Percentiles rank a stretch among this genome's conserved stretches.
phyloP scores from a whole-genome alignment of 2,888 invertebrate genomes.

The Graphium colonna region DNA sequence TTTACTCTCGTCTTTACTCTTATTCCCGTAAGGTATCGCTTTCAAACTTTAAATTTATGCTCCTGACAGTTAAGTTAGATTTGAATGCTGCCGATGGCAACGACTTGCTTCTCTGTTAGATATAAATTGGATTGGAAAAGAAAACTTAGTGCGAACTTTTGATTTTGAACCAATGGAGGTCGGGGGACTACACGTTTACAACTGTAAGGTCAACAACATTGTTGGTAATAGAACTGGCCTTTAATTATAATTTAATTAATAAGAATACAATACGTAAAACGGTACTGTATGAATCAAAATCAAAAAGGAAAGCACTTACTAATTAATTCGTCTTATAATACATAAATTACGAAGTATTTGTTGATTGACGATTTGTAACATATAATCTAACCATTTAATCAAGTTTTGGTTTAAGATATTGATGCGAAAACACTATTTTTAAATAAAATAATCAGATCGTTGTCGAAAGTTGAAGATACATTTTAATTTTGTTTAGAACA shows the following conservation, averaged over 20 bases:
- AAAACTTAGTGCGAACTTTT: slow-evolving; percentile 11
- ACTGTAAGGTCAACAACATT: neutral
- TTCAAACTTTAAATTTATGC: slow-evolving; percentile 22
- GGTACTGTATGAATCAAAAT: too few relatives aligned
- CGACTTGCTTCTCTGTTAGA: slow-evolving; percentile 4
- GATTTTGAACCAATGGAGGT: slow-evolving; percentile 3
- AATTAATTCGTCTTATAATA: too few relatives aligned
- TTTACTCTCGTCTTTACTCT: neutral
- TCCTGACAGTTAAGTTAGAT: slow-evolving; percentile 11
- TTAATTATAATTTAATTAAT: neutral
- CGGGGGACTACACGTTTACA: neutral
- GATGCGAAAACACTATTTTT: too few relatives aligned
- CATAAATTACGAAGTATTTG: too few relatives aligned
- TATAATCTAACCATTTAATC: too few relatives aligned
- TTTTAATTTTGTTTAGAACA: neutral
- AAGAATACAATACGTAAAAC: too few relatives aligned
- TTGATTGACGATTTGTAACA: too few relatives aligned
- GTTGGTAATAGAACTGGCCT: neutral
- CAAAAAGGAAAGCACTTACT: too few relatives aligned
- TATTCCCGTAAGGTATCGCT: slow-evolving; percentile 20
- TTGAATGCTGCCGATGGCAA: slow-evolving; percentile 11
- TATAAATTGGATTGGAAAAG: slow-evolving; percentile 6
- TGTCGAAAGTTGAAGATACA: too few relatives aligned
- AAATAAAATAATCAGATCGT: too few relatives aligned
- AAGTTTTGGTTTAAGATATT: too few relatives aligned